These are phyloP conservation scores for Acrocephalus arundinaceus DNA, from an alignment of 2,113 vertebrate genomes.

Conservation along the genomic window DNA sequence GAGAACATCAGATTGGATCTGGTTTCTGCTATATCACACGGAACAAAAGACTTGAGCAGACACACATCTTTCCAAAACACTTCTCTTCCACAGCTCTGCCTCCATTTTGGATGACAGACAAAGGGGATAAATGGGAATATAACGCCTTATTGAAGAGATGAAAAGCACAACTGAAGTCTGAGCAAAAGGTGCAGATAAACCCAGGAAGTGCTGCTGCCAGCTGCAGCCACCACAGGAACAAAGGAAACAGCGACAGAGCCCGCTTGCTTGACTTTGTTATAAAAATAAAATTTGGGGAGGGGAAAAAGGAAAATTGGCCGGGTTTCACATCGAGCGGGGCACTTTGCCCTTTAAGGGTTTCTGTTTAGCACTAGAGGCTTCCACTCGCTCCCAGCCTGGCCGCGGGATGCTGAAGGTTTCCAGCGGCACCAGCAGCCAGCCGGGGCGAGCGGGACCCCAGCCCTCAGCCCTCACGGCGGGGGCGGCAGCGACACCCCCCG, in stretches of 20 bases:
- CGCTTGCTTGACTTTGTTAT: background rate
- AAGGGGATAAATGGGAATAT: background rate
- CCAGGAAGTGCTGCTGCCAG: slow-evolving; percentile 42
- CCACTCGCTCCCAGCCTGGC: background rate
- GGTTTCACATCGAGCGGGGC: background rate
- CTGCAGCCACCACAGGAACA: slow-evolving; percentile 9
- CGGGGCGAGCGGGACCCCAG: background rate
- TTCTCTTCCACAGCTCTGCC: slow-evolving; percentile 29
- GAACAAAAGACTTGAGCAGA: slow-evolving; percentile 45
- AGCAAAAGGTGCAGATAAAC: background rate
- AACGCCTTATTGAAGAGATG: background rate
- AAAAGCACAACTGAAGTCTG: background rate
- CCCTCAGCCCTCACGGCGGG: background rate
- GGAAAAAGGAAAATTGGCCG: no score
- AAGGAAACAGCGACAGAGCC: slow-evolving; percentile 15
- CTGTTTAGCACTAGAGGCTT: background rate
- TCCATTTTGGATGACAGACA: slow-evolving; percentile 64
- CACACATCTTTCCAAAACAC: slow-evolving; percentile 26
- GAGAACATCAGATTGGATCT: slow-evolving; percentile 12
- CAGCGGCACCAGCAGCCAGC: background rate
- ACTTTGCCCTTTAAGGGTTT: background rate
- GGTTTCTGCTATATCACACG: background rate
- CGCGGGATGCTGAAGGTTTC: background rate
- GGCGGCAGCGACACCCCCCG: background rate
- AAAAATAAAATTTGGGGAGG: background rate